These are phyloP conservation scores for Scaptomyza pallida DNA, from an alignment of 1,140 invertebrate genomes.

Conservation along the genomic window DNA sequence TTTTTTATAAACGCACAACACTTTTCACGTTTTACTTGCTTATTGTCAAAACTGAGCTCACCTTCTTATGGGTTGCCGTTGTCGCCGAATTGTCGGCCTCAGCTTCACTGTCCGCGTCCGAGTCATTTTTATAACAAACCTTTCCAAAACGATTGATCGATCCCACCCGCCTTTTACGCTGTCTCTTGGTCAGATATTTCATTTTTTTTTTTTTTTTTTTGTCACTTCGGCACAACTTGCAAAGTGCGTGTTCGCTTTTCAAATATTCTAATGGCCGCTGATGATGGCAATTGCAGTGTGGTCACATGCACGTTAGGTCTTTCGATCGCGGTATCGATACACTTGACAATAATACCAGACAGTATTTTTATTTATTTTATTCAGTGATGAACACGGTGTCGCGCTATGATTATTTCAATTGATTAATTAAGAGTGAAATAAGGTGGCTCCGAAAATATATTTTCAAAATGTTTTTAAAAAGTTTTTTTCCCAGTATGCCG, in stretches of 20 bases:
- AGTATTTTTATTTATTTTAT: slow-evolving; percentile 5
- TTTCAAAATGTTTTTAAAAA: too few species aligned
- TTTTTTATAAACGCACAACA: not conserved
- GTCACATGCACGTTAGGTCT: not conserved
- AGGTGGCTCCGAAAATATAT: too few species aligned
- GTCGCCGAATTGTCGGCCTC: not conserved
- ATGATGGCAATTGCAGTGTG: slow-evolving; percentile 1
- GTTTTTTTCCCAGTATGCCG: too few species aligned
- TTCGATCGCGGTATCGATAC: not conserved
- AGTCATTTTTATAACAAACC: slow-evolving; percentile 2
- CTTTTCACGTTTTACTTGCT: not conserved
- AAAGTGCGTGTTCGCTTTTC: not conserved
- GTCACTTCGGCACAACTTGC: not conserved
- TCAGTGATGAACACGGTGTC: not conserved
- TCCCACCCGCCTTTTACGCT: slow-evolving; percentile 26
- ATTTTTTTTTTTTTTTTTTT: slow-evolving; percentile 30
- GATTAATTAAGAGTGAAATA: too few species aligned
- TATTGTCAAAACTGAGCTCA: not conserved
- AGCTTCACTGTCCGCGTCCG: slow-evolving; percentile 9
- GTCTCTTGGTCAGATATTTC: slow-evolving; percentile 40
- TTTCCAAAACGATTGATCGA: slow-evolving; percentile 12
- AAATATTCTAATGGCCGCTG: slow-evolving; percentile 15
- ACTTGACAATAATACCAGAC: not conserved
- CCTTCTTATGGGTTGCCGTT: not conserved
- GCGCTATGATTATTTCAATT: too few species aligned